Percentiles rank a stretch among this genome's conserved stretches.
These are phyloP conservation scores for Todus mexicanus DNA, from an alignment of 2,797 vertebrate species.

Conservation along the genomic window DNA sequence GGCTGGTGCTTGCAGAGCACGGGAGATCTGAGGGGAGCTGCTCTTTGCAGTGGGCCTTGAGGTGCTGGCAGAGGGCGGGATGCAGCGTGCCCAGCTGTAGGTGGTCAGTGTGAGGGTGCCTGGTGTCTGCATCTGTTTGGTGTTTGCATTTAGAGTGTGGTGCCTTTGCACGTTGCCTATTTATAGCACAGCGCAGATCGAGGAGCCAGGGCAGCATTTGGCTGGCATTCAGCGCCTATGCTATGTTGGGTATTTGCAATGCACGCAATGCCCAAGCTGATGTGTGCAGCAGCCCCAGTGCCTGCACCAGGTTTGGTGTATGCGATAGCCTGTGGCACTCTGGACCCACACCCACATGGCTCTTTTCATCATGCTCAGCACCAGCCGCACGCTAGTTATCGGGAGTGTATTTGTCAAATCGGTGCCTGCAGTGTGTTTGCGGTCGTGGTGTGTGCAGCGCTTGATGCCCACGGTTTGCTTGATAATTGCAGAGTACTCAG, in stretches of 20 bases:
- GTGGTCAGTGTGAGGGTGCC: background rate
- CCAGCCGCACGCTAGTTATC: background rate
- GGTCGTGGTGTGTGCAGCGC: background rate
- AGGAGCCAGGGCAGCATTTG: background rate
- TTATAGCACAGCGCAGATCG: background rate
- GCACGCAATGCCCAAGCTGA: background rate
- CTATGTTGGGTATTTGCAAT: background rate
- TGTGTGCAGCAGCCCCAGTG: background rate
- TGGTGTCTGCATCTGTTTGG: background rate
- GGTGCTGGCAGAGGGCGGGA: background rate
- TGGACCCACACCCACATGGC: rapidly evolving
- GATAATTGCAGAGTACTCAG: slow-evolving; percentile 50
- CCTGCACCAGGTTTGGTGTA: background rate
- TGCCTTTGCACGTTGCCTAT: background rate
- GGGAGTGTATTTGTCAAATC: slow-evolving; percentile 33
- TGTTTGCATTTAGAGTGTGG: background rate
- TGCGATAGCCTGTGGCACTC: background rate
- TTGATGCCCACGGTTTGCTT: slow-evolving; percentile 30
- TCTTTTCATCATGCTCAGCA: background rate
- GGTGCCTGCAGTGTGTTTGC: slow-evolving; percentile 45
- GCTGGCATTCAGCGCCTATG: background rate
- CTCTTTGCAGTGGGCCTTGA: background rate
- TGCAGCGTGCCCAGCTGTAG: background rate
- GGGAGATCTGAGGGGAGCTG: rapidly evolving
- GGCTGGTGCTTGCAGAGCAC: too few relatives aligned